Conservation (phyloP, 2,113 vertebrate genomes). For the Erpornis zantholeuca region DNA sequence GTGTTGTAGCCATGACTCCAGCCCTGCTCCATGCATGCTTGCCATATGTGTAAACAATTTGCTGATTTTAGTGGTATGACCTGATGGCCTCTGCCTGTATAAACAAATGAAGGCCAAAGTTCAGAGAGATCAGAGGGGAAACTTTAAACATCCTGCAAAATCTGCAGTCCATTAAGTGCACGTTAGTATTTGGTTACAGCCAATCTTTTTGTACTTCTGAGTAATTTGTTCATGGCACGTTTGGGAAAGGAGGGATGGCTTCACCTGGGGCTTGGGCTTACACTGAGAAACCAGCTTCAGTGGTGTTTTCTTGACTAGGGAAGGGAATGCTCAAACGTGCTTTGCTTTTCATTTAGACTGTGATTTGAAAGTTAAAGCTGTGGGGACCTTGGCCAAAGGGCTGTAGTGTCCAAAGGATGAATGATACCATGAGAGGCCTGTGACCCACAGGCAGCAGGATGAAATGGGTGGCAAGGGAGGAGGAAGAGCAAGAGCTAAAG, state of each 20-base stretch:
- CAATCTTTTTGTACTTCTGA: not conserved
- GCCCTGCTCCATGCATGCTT: slow-evolving; percentile 1
- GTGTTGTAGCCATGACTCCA: not conserved
- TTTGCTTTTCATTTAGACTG: not conserved
- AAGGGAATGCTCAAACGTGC: not conserved
- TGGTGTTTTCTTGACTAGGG: not conserved
- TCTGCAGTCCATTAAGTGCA: slow-evolving; percentile 31
- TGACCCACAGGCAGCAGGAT: not conserved
- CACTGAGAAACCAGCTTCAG: not conserved
- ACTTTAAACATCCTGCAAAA: slow-evolving; percentile 43
- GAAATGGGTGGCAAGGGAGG: not conserved
- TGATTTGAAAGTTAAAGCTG: not conserved
- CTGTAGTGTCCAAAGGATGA: not conserved
- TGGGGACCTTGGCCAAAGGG: not conserved
- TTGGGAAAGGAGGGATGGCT: not conserved
- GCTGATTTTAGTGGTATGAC: slow-evolving; percentile 51
- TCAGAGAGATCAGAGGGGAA: slow-evolving; percentile 64
- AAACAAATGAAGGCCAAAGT: slow-evolving; percentile 73
- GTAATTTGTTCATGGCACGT: slow-evolving; percentile 1
- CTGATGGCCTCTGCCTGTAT: slow-evolving; percentile 27
- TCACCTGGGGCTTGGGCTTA: not conserved
- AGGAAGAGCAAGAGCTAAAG: not conserved
- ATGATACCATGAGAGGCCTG: not conserved
- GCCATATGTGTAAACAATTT: slow-evolving; percentile 63
- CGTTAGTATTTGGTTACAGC: slow-evolving; percentile 46